Evolutionary conservation across 2,888 invertebrate genomes (phyloP).

Genomic region (Hydroisotoma schaefferi): DNA sequence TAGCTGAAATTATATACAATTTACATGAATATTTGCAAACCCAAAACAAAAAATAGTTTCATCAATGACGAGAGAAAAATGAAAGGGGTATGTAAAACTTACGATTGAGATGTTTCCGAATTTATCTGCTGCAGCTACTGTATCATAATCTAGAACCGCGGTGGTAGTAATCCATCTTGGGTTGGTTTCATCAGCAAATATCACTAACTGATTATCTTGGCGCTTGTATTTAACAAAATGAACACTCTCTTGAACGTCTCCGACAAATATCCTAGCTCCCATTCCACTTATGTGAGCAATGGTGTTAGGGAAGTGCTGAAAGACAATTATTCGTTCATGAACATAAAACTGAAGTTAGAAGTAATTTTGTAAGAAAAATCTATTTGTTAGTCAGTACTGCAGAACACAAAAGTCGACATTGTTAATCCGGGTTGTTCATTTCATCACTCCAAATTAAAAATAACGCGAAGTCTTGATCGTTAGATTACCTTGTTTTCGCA

Average conservation of each 20-base stretch:
- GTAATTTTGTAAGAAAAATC: neutral
- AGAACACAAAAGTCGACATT: conserved; percentile 41
- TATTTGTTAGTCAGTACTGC: conserved; percentile 39
- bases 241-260: conserved; percentile 95
- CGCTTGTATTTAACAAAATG: conserved; percentile 93
- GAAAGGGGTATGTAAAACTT: conserved; percentile 13
- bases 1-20: conserved; percentile 52
- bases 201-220: conserved; percentile 93
- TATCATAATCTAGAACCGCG: conserved; percentile 90
- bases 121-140: conserved; percentile 93
- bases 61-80: no score
- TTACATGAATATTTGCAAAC: neutral
- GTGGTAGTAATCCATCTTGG: conserved; percentile 94
- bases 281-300: conserved; percentile 90
- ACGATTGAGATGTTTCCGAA: conserved; percentile 94
- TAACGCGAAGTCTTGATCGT: neutral
- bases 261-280: conserved; percentile 89
- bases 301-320: conserved; percentile 87
- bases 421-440: conserved; percentile 17
- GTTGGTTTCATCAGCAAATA: conserved; percentile 97
- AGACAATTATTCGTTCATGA: neutral
- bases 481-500: conserved; percentile 82
- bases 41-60: no score
- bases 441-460: conserved; percentile 8
- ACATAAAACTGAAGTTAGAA: conserved; percentile 2